These are phyloP conservation scores for Protophormia terraenovae DNA, from an alignment of 2,888 invertebrate genomes.

Conservation along the genomic window DNA sequence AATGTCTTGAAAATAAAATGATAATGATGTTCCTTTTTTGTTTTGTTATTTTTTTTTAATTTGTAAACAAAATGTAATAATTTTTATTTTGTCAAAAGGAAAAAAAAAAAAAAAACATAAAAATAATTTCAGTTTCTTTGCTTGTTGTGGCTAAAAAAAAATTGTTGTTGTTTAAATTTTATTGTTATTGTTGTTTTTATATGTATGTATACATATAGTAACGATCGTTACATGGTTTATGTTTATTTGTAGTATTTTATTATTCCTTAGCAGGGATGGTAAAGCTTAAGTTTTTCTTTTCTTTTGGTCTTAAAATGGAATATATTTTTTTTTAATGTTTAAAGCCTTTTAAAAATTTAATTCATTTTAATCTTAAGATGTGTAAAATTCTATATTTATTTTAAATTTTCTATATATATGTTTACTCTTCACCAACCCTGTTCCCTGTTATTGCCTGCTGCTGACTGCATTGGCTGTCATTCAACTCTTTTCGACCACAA, in stretches of 20 bases:
- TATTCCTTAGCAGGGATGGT: too few relatives aligned
- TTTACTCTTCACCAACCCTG: neutral
- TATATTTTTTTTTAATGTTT: too few relatives aligned
- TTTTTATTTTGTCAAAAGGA: neutral
- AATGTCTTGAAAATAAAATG: neutral
- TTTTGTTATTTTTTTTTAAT: neutral
- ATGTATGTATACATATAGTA: too few relatives aligned
- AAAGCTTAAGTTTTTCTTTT: too few relatives aligned
- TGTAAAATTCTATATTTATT: too few relatives aligned
- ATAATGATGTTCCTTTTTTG: conserved; percentile 10
- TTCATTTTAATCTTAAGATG: too few relatives aligned
- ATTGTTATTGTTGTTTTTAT: conserved; percentile 8
- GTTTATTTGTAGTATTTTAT: too few relatives aligned
- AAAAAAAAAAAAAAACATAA: neutral
- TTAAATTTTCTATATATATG: neutral
- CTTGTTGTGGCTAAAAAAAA: conserved; percentile 17
- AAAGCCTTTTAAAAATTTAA: too few relatives aligned
- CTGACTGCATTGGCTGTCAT: conserved; percentile 40
- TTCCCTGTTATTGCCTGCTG: neutral
- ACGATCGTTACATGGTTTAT: too few relatives aligned
- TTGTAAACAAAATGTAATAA: conserved; percentile 13
- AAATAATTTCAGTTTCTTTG: conserved; percentile 8
- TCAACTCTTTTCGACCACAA: conserved; percentile 51
- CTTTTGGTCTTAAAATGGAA: too few relatives aligned
- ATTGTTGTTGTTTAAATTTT: conserved; percentile 12